phyloP scores from a whole-genome alignment of 2,113 vertebrate genomes.

The Oreamnos americanus region DNA sequence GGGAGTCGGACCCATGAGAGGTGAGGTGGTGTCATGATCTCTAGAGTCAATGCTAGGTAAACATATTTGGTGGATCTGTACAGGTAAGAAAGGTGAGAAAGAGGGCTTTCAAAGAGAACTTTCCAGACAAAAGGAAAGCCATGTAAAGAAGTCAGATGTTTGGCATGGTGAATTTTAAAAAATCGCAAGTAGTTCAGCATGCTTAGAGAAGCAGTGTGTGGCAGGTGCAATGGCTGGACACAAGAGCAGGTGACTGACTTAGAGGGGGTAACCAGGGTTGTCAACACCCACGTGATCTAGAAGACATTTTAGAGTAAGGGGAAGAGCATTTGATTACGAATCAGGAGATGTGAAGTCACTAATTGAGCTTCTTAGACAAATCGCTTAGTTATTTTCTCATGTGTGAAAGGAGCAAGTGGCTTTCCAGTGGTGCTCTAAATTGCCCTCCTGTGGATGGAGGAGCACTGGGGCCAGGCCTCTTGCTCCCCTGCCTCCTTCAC shows the following conservation, averaged over 20 bases:
- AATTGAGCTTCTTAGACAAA: background rate
- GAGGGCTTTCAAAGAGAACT: background rate
- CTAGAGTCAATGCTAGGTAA: background rate
- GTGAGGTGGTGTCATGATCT: background rate
- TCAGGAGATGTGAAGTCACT: background rate
- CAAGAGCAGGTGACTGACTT: background rate
- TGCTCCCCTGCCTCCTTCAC: background rate
- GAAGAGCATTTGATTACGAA: background rate
- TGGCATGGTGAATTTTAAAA: background rate
- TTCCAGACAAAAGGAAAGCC: background rate
- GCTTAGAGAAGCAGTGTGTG: background rate
- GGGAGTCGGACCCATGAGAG: no score
- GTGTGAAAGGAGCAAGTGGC: background rate
- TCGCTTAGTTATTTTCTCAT: background rate
- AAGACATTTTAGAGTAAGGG: background rate
- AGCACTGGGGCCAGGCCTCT: rapidly evolving
- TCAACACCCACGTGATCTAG: background rate
- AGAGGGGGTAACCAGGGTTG: no score
- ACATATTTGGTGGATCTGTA: background rate
- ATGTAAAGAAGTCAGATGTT: background rate
- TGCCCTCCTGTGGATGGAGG: background rate
- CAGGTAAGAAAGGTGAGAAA: background rate
- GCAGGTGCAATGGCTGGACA: background rate
- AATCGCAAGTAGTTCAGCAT: background rate
- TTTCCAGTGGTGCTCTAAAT: background rate